Evolutionary conservation across 2,888 invertebrate species (phyloP).

Genomic region (Lampropteryx suffumata): DNA sequence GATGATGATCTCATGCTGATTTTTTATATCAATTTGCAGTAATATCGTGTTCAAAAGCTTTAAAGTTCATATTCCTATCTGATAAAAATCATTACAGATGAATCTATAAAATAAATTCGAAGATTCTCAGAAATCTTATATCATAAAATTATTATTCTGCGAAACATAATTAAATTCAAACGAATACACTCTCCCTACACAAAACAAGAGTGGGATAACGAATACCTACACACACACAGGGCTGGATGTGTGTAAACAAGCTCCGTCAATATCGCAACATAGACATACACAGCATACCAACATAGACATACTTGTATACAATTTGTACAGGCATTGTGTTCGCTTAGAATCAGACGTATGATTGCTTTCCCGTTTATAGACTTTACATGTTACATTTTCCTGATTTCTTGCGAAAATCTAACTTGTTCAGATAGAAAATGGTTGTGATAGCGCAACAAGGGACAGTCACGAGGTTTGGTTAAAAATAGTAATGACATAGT

Average conservation of each 20-base stretch:
- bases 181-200: slow-evolving; percentile 54
- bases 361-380: slow-evolving; percentile 59
- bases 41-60: too few relatives aligned
- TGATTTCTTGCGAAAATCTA: slow-evolving; percentile 30
- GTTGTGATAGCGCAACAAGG: neutral
- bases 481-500: too few relatives aligned
- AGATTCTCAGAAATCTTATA: slow-evolving; percentile 27
- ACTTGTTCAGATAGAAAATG: slow-evolving; percentile 18
- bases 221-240: slow-evolving; percentile 44
- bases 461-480: too few relatives aligned
- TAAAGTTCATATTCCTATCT: too few relatives aligned
- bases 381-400: slow-evolving; percentile 43
- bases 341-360: slow-evolving; percentile 64
- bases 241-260: slow-evolving; percentile 56
- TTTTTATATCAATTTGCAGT: too few relatives aligned
- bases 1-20: too few relatives aligned
- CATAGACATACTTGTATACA: slow-evolving; percentile 45
- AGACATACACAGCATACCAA: slow-evolving; percentile 38
- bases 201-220: slow-evolving; percentile 55
- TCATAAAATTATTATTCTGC: slow-evolving; percentile 35
- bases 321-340: slow-evolving; percentile 56
- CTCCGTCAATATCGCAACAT: slow-evolving; percentile 57
- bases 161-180: slow-evolving; percentile 47
- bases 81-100: too few relatives aligned
- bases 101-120: too few relatives aligned